Conservation (phyloP, 2,888 invertebrate genomes). For the Psylliodes chrysocephalus region DNA sequence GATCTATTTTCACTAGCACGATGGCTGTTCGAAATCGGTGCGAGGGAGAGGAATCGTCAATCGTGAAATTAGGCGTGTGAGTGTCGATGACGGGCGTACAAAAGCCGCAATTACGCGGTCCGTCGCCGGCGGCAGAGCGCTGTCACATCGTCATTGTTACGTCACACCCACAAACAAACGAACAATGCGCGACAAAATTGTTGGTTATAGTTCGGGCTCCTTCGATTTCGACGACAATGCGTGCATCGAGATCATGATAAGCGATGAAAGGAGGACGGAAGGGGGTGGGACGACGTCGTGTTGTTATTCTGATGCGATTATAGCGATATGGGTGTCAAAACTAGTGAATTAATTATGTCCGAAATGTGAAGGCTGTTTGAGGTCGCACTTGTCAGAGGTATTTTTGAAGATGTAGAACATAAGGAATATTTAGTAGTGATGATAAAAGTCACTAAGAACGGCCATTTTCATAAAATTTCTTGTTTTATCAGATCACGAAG, state of each 20-base stretch:
- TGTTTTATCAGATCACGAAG: no score
- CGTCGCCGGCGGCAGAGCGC: slow-evolving; percentile 58
- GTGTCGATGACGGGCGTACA: slow-evolving; percentile 64
- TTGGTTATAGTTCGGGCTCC: slow-evolving; percentile 26
- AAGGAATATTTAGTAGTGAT: no score
- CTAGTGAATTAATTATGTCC: slow-evolving; percentile 12
- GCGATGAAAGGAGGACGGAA: slow-evolving; percentile 16
- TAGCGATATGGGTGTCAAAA: slow-evolving; percentile 30
- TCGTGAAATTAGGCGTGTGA: slow-evolving; percentile 66
- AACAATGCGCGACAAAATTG: slow-evolving; percentile 52
- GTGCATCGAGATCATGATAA: slow-evolving; percentile 1
- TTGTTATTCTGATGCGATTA: slow-evolving; percentile 31
- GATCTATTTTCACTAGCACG: neutral
- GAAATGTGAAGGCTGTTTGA: neutral
- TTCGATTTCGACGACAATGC: slow-evolving; percentile 8
- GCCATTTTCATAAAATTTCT: no score
- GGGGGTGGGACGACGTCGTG: slow-evolving; percentile 1
- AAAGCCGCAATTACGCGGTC: slow-evolving; percentile 64
- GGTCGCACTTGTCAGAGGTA: no score
- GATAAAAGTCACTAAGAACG: no score
- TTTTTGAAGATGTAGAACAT: no score
- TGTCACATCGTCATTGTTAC: slow-evolving; percentile 55
- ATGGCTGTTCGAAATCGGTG: slow-evolving; percentile 3
- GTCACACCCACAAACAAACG: slow-evolving; percentile 61
- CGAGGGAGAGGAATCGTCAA: slow-evolving; percentile 48